A percentile compares a stretch with the other conserved stretches of the same genome.
Conservation (phyloP, 1,140 invertebrate genomes). For the Temnothorax longispinosus region DNA sequence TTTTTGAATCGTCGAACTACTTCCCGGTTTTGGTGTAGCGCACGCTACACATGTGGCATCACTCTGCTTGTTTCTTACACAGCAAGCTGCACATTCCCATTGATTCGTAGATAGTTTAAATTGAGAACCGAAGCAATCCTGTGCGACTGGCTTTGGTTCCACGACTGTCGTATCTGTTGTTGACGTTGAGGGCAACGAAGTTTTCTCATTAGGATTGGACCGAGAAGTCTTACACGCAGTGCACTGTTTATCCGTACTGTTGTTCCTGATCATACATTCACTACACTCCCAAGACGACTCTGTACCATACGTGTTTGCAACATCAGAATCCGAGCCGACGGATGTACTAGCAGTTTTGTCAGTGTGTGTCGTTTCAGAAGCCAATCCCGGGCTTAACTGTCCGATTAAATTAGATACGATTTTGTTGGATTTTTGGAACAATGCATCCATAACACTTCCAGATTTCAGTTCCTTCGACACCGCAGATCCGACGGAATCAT, state of each 20-base stretch:
- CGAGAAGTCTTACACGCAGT: slow-evolving; percentile 79
- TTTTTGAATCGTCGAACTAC: slow-evolving; percentile 50
- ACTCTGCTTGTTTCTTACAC: slow-evolving; percentile 88
- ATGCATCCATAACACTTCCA: slow-evolving; percentile 81
- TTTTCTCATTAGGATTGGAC: slow-evolving; percentile 49
- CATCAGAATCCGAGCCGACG: not conserved
- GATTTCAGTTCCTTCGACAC: slow-evolving; percentile 72
- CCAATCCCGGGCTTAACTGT: not conserved
- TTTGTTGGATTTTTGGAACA: slow-evolving; percentile 49
- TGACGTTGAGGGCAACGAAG: slow-evolving; percentile 23
- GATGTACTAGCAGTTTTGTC: slow-evolving; percentile 22
- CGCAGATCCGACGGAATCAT: slow-evolving; percentile 35
- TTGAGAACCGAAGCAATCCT: slow-evolving; percentile 84
- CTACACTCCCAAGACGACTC: slow-evolving; percentile 85
- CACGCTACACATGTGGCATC: slow-evolving; percentile 89
- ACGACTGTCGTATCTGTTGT: not conserved
- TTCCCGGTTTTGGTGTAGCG: slow-evolving; percentile 85
- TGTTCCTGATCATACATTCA: slow-evolving; percentile 83
- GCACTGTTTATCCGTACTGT: slow-evolving; percentile 75
- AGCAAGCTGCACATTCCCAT: slow-evolving; percentile 90
- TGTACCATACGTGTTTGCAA: not conserved
- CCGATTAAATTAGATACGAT: not conserved
- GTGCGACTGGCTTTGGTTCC: slow-evolving; percentile 33
- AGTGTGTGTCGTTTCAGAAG: not conserved
- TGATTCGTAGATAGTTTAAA: slow-evolving; percentile 86